Evolutionary conservation across 1,140 invertebrate species (phyloP).

Genomic region (Probaryconus sp.): DNA sequence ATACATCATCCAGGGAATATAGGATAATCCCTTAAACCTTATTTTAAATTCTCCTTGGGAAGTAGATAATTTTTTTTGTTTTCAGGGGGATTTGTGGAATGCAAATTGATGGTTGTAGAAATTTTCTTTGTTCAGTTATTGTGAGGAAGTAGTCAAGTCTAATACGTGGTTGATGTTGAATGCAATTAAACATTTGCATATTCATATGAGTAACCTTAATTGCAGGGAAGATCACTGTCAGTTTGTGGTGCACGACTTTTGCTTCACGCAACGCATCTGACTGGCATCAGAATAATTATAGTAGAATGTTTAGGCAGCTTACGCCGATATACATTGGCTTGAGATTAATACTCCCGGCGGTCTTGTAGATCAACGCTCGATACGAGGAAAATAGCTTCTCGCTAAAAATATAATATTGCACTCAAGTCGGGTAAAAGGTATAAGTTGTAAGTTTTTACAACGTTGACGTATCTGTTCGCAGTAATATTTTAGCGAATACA

Average conservation of each 20-base stretch:
- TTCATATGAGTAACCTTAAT: slow-evolving; percentile 45
- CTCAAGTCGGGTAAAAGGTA: slow-evolving; percentile 13
- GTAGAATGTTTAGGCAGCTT: slow-evolving; percentile 6
- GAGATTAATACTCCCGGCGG: slow-evolving; percentile 8
- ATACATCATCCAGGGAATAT: too few species aligned
- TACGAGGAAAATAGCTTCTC: slow-evolving; percentile 9
- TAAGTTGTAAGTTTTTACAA: slow-evolving; percentile 19
- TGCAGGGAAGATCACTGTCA: slow-evolving; percentile 33
- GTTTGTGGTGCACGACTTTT: slow-evolving; percentile 17
- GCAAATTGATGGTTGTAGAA: too few species aligned
- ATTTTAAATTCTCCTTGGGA: too few species aligned
- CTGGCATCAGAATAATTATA: slow-evolving; percentile 37
- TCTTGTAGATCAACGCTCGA: neutral
- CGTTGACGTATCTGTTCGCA: slow-evolving; percentile 2
- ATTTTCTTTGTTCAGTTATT: slow-evolving; percentile 12
- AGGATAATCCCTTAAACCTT: too few species aligned
- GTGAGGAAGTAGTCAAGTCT: slow-evolving; percentile 12
- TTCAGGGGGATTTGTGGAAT: too few species aligned
- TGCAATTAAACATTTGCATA: slow-evolving; percentile 45
- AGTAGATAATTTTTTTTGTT: too few species aligned
- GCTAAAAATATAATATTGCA: slow-evolving; percentile 10
- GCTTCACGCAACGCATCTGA: slow-evolving; percentile 20
- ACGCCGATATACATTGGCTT: neutral
- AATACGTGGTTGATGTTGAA: slow-evolving; percentile 37
- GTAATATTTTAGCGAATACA: slow-evolving; percentile 21